Percentiles rank a stretch among this genome's conserved stretches.
phyloP scores from a whole-genome alignment of 2,888 invertebrate genomes.

The Mesorhabditis belari region DNA sequence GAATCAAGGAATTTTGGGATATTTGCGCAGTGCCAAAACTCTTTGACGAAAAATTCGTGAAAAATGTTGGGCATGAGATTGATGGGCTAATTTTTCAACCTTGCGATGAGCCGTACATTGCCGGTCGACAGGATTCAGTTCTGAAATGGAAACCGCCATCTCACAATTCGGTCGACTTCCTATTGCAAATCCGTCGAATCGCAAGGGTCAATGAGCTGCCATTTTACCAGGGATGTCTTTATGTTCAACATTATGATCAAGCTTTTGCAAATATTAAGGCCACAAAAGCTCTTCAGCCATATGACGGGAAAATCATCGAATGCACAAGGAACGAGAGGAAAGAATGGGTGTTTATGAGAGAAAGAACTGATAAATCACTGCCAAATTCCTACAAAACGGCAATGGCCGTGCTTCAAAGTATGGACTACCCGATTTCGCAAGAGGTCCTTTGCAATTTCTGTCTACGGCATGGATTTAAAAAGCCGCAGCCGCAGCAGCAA shows the following conservation, averaged over 20 bases:
- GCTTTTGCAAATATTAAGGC: slow-evolving; percentile 70
- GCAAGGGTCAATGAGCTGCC: slow-evolving; percentile 46
- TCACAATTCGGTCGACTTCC: slow-evolving; percentile 92
- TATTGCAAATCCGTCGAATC: slow-evolving; percentile 66
- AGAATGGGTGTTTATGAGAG: slow-evolving; percentile 86
- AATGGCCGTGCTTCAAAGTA: slow-evolving; percentile 47
- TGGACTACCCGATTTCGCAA: slow-evolving; percentile 43
- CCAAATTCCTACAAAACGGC: slow-evolving; percentile 86
- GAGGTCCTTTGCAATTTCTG: slow-evolving; percentile 1
- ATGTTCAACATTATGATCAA: slow-evolving; percentile 55
- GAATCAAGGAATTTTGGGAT: slow-evolving; percentile 66
- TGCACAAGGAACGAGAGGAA: slow-evolving; percentile 61
- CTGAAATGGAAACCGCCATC: slow-evolving; percentile 95
- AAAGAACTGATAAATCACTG: slow-evolving; percentile 88
- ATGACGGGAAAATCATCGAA: slow-evolving; percentile 90
- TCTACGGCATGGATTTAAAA: not conserved
- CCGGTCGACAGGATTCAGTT: slow-evolving; percentile 75
- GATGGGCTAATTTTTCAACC: slow-evolving; percentile 98
- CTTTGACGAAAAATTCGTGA: slow-evolving; percentile 70
- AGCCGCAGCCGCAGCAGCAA: not conserved
- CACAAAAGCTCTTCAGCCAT: slow-evolving; percentile 70
- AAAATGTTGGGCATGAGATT: slow-evolving; percentile 80
- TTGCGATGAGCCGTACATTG: slow-evolving; percentile 61
- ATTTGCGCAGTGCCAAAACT: slow-evolving; percentile 24
- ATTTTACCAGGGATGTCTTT: slow-evolving; percentile 50